Percentiles rank a stretch among this genome's conserved stretches.
Conservation (phyloP, 2,113 vertebrate species). For the Pterocles gutturalis region DNA sequence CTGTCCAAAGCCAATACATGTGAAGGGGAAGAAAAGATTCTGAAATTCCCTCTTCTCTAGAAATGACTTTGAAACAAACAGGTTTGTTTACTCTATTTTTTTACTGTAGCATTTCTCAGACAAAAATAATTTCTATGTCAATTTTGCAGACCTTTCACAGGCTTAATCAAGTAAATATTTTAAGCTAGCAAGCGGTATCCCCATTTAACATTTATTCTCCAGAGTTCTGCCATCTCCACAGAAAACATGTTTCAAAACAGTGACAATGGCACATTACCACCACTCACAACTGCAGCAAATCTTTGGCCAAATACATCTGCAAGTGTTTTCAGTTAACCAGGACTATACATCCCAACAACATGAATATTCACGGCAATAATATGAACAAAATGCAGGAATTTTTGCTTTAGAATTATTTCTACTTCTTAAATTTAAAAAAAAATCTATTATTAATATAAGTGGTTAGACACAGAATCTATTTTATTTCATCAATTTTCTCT, state of each 20-base stretch:
- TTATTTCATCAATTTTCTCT: background rate
- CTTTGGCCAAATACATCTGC: background rate
- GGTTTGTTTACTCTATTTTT: background rate
- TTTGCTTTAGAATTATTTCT: background rate
- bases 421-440: background rate
- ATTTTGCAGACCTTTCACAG: background rate
- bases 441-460: background rate
- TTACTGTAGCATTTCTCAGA: background rate
- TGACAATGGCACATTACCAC: background rate
- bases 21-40: background rate
- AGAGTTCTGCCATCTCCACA: background rate
- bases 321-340: background rate
- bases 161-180: background rate
- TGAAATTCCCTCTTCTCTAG: background rate
- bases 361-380: background rate
- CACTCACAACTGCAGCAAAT: background rate
- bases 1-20: background rate
- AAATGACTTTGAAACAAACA: background rate
- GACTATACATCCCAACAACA: background rate
- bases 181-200: background rate
- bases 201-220: background rate
- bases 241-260: background rate
- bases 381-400: background rate
- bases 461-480: background rate
- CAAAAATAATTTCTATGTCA: background rate